Evolutionary conservation across 2,113 vertebrate species (phyloP).

Genomic region (Triplophysa rosa): DNA sequence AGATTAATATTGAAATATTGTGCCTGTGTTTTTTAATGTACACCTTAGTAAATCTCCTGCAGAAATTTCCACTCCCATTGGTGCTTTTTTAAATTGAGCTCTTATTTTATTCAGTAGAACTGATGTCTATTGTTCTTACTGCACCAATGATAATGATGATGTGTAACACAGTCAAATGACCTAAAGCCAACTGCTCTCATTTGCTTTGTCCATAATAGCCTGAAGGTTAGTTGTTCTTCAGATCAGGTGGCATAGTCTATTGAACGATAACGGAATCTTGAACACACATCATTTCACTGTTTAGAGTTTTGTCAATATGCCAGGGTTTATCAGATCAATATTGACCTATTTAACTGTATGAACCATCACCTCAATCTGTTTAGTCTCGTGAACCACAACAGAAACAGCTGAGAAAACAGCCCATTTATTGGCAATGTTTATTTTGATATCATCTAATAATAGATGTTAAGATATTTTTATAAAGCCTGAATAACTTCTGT

Average conservation of each 20-base stretch:
- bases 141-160: too few relatives aligned
- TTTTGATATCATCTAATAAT: not conserved
- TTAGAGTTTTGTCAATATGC: not conserved
- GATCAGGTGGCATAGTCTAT: not conserved
- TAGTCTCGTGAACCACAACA: not conserved
- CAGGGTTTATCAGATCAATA: slow-evolving; percentile 33
- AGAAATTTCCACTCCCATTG: too few relatives aligned
- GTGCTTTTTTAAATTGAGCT: too few relatives aligned
- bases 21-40: too few relatives aligned
- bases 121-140: not conserved
- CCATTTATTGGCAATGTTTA: slow-evolving; percentile 4
- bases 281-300: slow-evolving; percentile 28
- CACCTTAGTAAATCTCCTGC: too few relatives aligned
- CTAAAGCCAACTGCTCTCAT: not conserved
- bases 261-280: not conserved
- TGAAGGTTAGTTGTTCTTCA: not conserved
- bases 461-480: not conserved
- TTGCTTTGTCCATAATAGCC: slow-evolving; percentile 14
- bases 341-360: slow-evolving; percentile 13
- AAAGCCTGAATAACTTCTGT: not conserved
- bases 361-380: too few relatives aligned
- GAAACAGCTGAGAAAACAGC: not conserved
- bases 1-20: too few relatives aligned
- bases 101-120: too few relatives aligned
- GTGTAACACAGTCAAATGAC: slow-evolving; percentile 9